Conservation (phyloP, 2,113 vertebrate species). For the Leptocoma aspasia region DNA sequence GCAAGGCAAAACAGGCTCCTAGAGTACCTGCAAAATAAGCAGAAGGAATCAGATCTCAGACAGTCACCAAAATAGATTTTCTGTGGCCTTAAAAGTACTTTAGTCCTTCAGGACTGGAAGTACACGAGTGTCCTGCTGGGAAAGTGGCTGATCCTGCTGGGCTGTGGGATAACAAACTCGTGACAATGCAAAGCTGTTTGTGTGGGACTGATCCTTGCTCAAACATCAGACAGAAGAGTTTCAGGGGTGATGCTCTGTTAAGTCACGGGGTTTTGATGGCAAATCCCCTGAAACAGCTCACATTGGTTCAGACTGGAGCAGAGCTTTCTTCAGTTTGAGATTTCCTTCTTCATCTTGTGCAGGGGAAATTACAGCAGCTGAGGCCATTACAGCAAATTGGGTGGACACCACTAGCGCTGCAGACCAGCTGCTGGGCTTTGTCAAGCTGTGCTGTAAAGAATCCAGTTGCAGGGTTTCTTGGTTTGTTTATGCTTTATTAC, state of each 20-base stretch:
- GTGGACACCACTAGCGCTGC: not conserved
- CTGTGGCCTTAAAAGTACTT: not conserved
- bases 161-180: not conserved
- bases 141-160: not conserved
- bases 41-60: not conserved
- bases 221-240: not conserved
- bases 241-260: not conserved
- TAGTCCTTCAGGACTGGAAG: not conserved
- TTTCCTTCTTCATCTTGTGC: not conserved
- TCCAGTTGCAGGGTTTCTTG: not conserved
- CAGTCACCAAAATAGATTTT: not conserved
- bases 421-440: not conserved
- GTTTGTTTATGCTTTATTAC: not conserved
- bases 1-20: not conserved
- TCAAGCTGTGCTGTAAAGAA: not conserved
- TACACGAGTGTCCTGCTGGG: not conserved
- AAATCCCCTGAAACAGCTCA: not conserved
- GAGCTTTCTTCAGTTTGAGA: not conserved
- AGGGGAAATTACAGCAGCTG: not conserved
- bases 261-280: not conserved
- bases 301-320: accelerated
- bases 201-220: not conserved
- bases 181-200: not conserved
- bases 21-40: not conserved
- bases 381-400: not conserved